Base-by-base conservation (phyloP, 2,113 vertebrate species). In the Edolisoma coerulescens region DNA sequence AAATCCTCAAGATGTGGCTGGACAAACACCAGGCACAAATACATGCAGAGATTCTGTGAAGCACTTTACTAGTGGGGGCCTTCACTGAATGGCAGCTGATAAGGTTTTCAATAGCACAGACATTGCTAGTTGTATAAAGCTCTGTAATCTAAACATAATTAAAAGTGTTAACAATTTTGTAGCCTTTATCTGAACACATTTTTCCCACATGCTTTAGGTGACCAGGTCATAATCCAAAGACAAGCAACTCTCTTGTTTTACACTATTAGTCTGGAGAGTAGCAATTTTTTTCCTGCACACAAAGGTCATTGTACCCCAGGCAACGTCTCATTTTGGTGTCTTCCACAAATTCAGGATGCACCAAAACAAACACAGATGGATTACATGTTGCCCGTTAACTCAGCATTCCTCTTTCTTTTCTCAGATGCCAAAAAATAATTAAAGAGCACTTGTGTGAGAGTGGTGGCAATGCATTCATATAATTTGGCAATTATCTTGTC, bases 101-200 rank as follows among this genome's bases (percentile, higher is more conserved):
- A 96, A 96, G 79, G 57, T 95, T 97, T 96, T 91, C 93, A 97
- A 96, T 97, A 96, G 97, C 26, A 73, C 3, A 23, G 33, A 75
- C 86, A 79, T 95, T 76, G 87, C 81, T 89, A 42, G 79, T 69
- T 88, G 89, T 80, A 78, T 64, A 94, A 93, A 68, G 85, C 90
- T 65, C 61, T 69, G 85, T 87, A 96, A 96, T 92, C 93, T 87
- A 91, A 95, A 93, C 75, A 59, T 97, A 97, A 98, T 97, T 93
- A 97, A 96, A 97, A 96, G 93, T 81, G 94, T 95, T 97, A 97
- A 97, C 94, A 96, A 96, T 97, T 97, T 94, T 95, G 93, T 96
- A 96, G 96, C 92, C 89, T 96, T 97, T 97, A 97, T 96, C 94
- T 94, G 92, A 91, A 93, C 59, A 60, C 96, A 96, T 94, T 98